Base-by-base conservation (phyloP, 1,140 invertebrate species). In the Idris sp. region DNA sequence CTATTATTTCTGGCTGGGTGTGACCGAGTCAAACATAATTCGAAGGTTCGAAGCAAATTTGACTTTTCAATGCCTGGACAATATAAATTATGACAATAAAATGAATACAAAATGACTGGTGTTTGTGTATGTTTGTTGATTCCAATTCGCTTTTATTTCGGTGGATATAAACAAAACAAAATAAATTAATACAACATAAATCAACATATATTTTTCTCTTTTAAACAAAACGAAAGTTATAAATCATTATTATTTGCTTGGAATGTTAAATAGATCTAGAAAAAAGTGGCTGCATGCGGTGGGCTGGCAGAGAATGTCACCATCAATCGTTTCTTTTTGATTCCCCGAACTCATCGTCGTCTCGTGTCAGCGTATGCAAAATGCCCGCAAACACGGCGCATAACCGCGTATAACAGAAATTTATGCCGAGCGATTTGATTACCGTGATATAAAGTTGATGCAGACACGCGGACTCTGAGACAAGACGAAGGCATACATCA, bases 341-440 rank as follows among this genome's bases (percentile, higher is more conserved):
- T 76, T 76, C 74, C 53, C 59, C 68, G 74, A 76, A 76, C 48
- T 76, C 74, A 62, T 73, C 74, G 74, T 67, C 41, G 43, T 19
- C 41, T 68, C 51, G 48, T 65, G 62, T 72, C 74, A 76, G 54
- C 54, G 74, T 72, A 76, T 76, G 74, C 74, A 67, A 76, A 76
- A 76, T 76, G 67, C 62, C 16, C 56, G 65, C 69, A 64, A 74
- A 65, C 71, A 53, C 33, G 19, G 76, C 77, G 76, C 78, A 83
- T 84, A 85, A 84, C 83, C 85, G 78, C 71, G 79, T 80, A 83
- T 80, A 81, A 73, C 77, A 76, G 56, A 86, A 87, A 86, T 87
- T 86, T 87, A 87, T 85, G 79, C 78, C 74, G 79, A 75, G 79
- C 79, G 83, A 87, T 87, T 87, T 87, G 86, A 87, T 87, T 87